Conservation (phyloP, 2,888 invertebrate species). For the Pyrochroa serraticornis region DNA sequence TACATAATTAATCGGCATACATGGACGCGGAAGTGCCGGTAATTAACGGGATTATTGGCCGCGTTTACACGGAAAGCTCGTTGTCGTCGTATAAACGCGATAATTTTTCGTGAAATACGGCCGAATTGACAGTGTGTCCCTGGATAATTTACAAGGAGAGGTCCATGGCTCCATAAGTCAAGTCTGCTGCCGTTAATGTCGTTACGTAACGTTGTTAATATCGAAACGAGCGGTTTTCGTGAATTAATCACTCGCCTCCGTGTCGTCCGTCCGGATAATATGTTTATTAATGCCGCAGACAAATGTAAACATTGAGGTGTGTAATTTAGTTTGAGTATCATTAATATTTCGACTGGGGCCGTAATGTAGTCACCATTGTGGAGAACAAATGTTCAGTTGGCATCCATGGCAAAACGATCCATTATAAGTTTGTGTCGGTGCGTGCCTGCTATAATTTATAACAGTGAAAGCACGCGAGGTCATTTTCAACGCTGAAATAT, state of each 20-base stretch:
- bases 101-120: too few species aligned
- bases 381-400: conserved; percentile 47
- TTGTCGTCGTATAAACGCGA: too few species aligned
- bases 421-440: conserved; percentile 45
- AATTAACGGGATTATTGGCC: not conserved
- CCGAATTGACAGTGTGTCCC: too few species aligned
- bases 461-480: conserved; percentile 43
- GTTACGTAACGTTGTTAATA: too few species aligned
- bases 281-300: conserved; percentile 12
- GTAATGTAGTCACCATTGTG: conserved; percentile 36
- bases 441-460: conserved; percentile 48
- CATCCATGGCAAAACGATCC: conserved; percentile 48
- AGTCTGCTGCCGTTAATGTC: too few species aligned
- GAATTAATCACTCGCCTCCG: not conserved
- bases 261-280: conserved; percentile 1
- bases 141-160: too few species aligned
- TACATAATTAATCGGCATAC: not conserved
- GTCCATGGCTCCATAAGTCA: too few species aligned
- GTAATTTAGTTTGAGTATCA: conserved; percentile 35
- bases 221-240: too few species aligned
- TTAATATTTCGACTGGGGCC: conserved; percentile 35
- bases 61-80: not conserved
- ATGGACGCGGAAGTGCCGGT: not conserved
- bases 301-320: conserved; percentile 24
- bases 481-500: conserved; percentile 37